Conservation (phyloP, 2,797 vertebrate species). For the Valencia hispanica region DNA sequence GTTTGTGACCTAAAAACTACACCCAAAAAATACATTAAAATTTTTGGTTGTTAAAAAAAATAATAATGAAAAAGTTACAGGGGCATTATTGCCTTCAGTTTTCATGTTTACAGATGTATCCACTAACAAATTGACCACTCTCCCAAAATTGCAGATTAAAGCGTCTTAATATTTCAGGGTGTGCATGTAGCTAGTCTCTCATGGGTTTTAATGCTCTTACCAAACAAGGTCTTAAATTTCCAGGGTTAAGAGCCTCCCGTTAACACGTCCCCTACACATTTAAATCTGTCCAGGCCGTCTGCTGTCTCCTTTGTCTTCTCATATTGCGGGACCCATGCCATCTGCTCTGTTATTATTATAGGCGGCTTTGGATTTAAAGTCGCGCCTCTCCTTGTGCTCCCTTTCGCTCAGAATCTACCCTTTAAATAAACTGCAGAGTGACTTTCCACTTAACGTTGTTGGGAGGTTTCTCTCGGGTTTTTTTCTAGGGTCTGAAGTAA, state of each 20-base stretch:
- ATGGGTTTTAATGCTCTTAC: constrained; percentile 64
- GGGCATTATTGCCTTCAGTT: not conserved
- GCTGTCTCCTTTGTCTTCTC: constrained; percentile 67
- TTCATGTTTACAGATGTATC: no score
- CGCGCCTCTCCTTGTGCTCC: constrained; percentile 25
- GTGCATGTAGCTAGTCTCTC: not conserved
- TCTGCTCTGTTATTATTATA: constrained; percentile 70
- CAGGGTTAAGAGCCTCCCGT: constrained; percentile 38
- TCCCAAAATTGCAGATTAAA: not conserved
- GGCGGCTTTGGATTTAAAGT: constrained; percentile 51
- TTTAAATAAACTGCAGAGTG: not conserved
- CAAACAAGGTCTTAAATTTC: constrained; percentile 54
- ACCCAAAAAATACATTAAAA: no score
- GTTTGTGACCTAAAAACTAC: no score
- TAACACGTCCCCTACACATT: constrained; percentile 48
- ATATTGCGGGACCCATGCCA: constrained; percentile 66
- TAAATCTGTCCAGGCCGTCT: constrained; percentile 70
- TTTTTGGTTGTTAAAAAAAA: not conserved
- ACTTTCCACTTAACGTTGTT: not conserved
- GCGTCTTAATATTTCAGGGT: not conserved
- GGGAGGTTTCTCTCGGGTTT: not conserved
- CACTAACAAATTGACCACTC: not conserved
- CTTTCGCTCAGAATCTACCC: constrained; percentile 41
- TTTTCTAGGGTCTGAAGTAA: not conserved
- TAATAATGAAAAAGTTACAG: not conserved